Base-by-base conservation (phyloP, 2,113 vertebrate species). In the Nyctibius bracteatus region DNA sequence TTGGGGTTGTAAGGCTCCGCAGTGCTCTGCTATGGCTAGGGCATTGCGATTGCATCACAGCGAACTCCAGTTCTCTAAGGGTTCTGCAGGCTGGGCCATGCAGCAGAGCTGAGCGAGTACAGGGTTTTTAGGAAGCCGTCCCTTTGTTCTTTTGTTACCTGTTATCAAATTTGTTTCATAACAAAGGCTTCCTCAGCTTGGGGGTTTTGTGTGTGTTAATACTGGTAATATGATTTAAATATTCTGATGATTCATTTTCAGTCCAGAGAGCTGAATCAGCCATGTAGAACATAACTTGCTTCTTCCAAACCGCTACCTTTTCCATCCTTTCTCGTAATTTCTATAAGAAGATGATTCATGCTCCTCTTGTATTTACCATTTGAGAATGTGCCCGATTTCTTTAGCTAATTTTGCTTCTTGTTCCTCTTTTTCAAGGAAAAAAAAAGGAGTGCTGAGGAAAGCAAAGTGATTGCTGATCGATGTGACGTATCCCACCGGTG, bases 171-270 rank as follows among this genome's bases (percentile, higher is more conserved):
- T 94, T 70, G 66, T 96, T 97, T 97, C 91, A 92, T 93, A 97
- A 97, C 82, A 86, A 96, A 96, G 52, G 47, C 88, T 96, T 88
- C 79, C 66, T 71, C 90, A 84, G 66, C 92, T 92, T 85, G 95
- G 96, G 95, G 88, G 44, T 93, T 97, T 97, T 97, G 92, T 94
- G 87, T 96, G 92, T 96, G 80, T 90, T 97, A 94, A 92, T 97
- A 91, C 93, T 97, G 96, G 97, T 97, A 97, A 97, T 90, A 87
- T 90, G 92, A 94, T 94, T 97, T 92, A 96, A 96, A 97, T 97
- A 96, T 97, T 97, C 96, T 95, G 96, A 81, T 97, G 97, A 97
- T 97, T 97, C 97, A 97, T 97, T 97, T 96, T 94, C 88, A 89
- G 93, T 94, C 96, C 95, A 75, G 93, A 95, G 85, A 94, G 89